Percentiles rank a stretch among this genome's conserved stretches.
phyloP scores from a whole-genome alignment of 2,797 vertebrate genomes.

The Phrynocephalus vlangalii region DNA sequence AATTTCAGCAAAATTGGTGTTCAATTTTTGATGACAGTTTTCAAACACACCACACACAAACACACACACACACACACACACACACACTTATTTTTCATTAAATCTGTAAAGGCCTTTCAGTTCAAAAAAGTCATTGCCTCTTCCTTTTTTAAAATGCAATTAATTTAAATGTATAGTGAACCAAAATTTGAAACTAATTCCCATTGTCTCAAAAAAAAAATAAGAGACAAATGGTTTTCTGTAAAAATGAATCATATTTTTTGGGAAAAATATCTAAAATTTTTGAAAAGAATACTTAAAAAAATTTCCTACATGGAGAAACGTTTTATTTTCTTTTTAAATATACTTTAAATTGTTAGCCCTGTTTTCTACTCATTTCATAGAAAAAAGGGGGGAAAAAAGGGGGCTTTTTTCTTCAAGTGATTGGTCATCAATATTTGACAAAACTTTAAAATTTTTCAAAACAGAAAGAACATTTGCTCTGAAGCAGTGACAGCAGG shows the following conservation, averaged over 20 bases:
- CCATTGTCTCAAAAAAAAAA: background rate
- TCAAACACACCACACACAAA: too few species aligned
- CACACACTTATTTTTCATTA: background rate
- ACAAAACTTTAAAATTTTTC: slow-evolving; percentile 29
- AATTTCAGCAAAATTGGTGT: too few species aligned
- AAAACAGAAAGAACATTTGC: slow-evolving; percentile 38
- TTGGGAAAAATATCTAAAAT: background rate
- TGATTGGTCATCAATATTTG: background rate
- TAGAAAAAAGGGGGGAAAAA: background rate
- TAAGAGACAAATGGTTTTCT: background rate
- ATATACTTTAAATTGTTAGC: background rate
- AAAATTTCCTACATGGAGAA: background rate
- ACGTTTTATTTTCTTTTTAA: background rate
- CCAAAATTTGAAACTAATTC: background rate
- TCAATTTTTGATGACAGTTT: too few species aligned
- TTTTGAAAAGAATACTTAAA: too few species aligned
- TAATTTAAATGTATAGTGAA: background rate
- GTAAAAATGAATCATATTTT: background rate
- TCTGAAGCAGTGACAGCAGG: slow-evolving; percentile 45
- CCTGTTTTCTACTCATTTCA: slow-evolving; percentile 11
- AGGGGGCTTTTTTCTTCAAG: background rate
- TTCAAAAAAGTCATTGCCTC: background rate
- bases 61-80: too few species aligned
- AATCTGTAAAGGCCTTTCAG: background rate
- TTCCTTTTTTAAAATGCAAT: background rate